A percentile compares a stretch with the other conserved stretches of the same genome.
Evolutionary conservation across 2,113 vertebrate species (phyloP).

Genomic region (Chloropsis hardwickii): DNA sequence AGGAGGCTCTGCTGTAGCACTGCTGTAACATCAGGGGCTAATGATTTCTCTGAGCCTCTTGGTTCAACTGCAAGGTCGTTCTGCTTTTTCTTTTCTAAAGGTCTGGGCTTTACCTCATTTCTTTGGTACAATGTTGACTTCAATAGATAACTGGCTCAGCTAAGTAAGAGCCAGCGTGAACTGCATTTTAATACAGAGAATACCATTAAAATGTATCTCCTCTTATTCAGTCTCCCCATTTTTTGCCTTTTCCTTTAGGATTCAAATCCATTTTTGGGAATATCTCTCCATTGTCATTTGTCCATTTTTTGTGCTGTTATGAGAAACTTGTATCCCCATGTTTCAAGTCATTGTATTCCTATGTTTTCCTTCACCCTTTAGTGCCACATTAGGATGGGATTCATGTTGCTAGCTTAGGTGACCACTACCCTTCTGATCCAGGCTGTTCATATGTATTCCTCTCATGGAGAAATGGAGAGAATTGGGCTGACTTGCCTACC

Average conservation of each 20-base stretch:
- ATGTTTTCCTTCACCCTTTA: background rate
- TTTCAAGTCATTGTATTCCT: background rate
- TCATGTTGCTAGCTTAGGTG: background rate
- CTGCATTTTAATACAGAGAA: background rate
- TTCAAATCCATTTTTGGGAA: background rate
- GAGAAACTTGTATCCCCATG: background rate
- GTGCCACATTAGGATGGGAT: background rate
- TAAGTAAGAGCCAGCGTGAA: background rate
- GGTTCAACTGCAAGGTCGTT: constrained; percentile 33
- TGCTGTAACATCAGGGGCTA: constrained; percentile 21
- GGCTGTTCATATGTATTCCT: background rate
- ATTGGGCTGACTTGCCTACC: background rate
- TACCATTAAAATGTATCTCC: background rate
- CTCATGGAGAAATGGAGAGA: background rate
- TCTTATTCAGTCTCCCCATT: background rate
- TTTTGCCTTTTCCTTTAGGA: background rate
- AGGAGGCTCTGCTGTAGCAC: background rate
- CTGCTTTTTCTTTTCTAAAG: constrained; percentile 5
- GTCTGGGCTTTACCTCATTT: constrained; percentile 3
- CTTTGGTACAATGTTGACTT: background rate
- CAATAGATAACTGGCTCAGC: background rate
- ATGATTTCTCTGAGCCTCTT: constrained; percentile 23
- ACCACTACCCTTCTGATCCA: background rate
- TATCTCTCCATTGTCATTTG: background rate
- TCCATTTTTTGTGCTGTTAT: background rate